Base-by-base conservation (phyloP, 2,113 vertebrate genomes). In the Percina caprodes region DNA sequence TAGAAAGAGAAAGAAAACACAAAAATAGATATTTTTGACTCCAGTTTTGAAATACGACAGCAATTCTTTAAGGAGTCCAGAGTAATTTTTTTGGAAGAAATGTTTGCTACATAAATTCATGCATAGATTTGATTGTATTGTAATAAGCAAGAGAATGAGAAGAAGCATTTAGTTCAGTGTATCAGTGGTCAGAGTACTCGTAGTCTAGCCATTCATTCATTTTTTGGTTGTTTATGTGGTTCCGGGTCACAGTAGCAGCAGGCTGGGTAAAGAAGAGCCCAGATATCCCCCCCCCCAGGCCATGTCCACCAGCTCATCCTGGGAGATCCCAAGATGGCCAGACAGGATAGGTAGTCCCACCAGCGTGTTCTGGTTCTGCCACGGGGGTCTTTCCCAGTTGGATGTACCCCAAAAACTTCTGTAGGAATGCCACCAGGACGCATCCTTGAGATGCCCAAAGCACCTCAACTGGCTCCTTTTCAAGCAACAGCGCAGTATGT, bases 1-100 rank as follows among this genome's bases (percentile, higher is more conserved):
- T 48, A 65, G 49, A 74, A 54, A 35, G 9, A 67, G 16, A 70
- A 16, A 35, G 15, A 42, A 49, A 80, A 48, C 33, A 33, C 16
- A 61, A 24, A 51, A 10, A n/a, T 19, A 51, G 6, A 67, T 6
- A 61, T 26, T 52, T 73, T 52, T 1, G 1, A 21, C 42, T 35
- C 52, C n/a, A 71, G 49, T 56, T 79, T 21, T 46, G 14, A 56
- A 42, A 69, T n/a, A 19, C 23, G 39, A 15, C 55, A 56, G 15
- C 12, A 30, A 45, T 30, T 23, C 13, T 67, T 68, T 16, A 69
- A 42, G 2, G 6, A 45, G 46, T 21, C 23, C 33, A 54, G 48
- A 48, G 24, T 21, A 33, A 4, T 5, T 4, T 18, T n/a, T 66
- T 52, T 11, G 10, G 3, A 21, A 21, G 8, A 46, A n/a, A 10